Evolutionary conservation across 2,113 vertebrate species (phyloP).

Genomic region (Mirounga angustirostris): DNA sequence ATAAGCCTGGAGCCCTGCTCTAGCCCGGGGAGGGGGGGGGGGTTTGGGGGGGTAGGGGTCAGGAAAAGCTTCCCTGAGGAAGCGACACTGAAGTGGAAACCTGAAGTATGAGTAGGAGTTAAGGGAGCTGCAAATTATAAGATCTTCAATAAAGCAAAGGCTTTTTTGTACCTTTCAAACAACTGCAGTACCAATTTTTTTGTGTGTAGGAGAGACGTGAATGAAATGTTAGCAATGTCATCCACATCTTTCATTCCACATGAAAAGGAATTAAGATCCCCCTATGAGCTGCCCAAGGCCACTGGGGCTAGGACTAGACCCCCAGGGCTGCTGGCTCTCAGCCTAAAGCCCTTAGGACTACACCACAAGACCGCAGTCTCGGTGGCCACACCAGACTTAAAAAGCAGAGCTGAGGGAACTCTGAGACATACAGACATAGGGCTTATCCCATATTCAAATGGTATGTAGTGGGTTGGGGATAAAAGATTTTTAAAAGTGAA

Average conservation of each 20-base stretch:
- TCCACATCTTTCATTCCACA: conserved; percentile 3
- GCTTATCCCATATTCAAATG: neutral
- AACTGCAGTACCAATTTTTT: neutral
- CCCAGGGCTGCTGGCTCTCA: neutral
- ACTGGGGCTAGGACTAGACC: neutral
- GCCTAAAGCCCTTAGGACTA: too few relatives aligned
- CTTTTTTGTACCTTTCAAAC: neutral
- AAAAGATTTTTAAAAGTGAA: neutral
- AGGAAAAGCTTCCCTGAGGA: neutral
- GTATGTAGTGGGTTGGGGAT: neutral
- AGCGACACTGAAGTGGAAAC: neutral
- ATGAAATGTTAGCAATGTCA: neutral
- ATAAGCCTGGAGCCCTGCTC: too few relatives aligned
- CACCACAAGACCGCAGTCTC: neutral
- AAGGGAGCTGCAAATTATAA: neutral
- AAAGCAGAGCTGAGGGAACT: neutral
- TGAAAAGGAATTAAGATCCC: neutral
- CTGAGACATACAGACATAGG: neutral
- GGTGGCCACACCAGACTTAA: neutral
- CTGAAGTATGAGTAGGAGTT: neutral
- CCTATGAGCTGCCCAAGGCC: neutral
- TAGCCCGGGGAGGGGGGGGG: neutral
- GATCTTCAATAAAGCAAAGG: neutral
- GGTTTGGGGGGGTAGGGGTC: rapidly evolving
- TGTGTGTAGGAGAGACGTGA: neutral